Evolutionary conservation across 2,797 vertebrate genomes (phyloP), one percentile per base, ranked within the genome.

Genomic region (Micrastur ruficollis): DNA sequence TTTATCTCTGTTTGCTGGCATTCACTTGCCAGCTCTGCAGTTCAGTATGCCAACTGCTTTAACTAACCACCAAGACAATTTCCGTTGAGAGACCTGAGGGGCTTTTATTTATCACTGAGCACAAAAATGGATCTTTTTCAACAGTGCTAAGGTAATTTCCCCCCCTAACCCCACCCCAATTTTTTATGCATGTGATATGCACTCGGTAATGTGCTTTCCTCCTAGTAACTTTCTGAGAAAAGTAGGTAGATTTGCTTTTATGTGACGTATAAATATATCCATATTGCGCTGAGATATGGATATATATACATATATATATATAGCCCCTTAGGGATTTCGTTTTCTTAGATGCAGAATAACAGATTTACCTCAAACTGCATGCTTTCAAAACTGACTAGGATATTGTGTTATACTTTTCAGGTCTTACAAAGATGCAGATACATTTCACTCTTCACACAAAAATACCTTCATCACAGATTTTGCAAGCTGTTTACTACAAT

Each of bases 371-470:
- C 97, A 96, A 91, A 97, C 93, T 97, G 97, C 97, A 97, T 98
- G 96, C 98, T 97, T 96, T 96, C 96, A 96, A 89, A 94, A 97
- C 93, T 93, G 81, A 84, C 58, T 94, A 96, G 90, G 96, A 92
- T 93, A 85, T 96, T 93, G 92, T 96, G 91, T 97, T 97, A 75
- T 97, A 98, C 98, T 98, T 91, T 97, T 97, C 97, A 98, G 97
- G 98, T 99, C 98, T 98, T 98, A 98, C 97, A 92, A 84, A 97
- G 95, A 96, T 96, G 96, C 94, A 97, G 81, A 93, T 93, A 84
- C 47, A 42, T 97, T 96, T 95, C 94, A 95, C 87, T 95, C 73
- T 94, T 87, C 86, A 97, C 94, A 93, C 93, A 93, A 86, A 96
- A 93, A 71, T 94, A 94, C 89, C 79, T 95, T 94, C 83, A 79